Evolutionary conservation across 2,797 vertebrate species (phyloP).

Genomic region (Rhinella marina): DNA sequence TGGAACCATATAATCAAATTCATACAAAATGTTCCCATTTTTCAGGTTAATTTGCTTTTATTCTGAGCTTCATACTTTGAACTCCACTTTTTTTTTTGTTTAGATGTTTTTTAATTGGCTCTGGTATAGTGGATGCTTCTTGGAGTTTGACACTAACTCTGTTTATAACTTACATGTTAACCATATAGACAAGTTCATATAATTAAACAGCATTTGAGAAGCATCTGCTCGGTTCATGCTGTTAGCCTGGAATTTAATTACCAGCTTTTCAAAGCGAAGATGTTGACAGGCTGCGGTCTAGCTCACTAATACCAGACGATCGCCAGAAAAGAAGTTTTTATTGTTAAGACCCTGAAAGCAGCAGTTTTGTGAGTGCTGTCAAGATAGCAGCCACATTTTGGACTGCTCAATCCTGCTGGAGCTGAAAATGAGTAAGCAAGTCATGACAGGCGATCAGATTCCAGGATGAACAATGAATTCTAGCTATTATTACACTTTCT

Average conservation of each 20-base stretch:
- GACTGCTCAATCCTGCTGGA: not conserved
- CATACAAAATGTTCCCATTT: not conserved
- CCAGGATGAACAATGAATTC: not conserved
- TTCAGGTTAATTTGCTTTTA: not conserved
- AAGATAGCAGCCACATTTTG: slow-evolving; percentile 1
- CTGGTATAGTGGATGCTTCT: not conserved
- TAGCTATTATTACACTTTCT: not conserved
- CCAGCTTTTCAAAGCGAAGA: slow-evolving; percentile 61
- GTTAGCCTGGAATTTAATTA: slow-evolving; percentile 71
- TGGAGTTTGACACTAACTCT: slow-evolving; percentile 60
- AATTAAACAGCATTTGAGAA: slow-evolving; percentile 64
- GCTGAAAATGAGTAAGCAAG: not conserved
- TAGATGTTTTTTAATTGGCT: not conserved
- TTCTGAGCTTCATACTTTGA: not conserved
- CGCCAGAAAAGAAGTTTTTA: slow-evolving; percentile 7
- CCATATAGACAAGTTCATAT: slow-evolving; percentile 63
- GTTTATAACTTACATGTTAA: slow-evolving; percentile 61
- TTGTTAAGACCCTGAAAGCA: slow-evolving; percentile 44
- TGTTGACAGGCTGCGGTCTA: slow-evolving; percentile 59
- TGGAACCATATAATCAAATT: not conserved
- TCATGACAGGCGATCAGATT: slow-evolving; percentile 9
- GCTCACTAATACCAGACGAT: slow-evolving; percentile 56
- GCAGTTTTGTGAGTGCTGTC: slow-evolving; percentile 34
- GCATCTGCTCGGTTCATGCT: slow-evolving; percentile 61
- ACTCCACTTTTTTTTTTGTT: not conserved